Evolutionary conservation across 2,797 vertebrate genomes (phyloP).

Genomic region (Parauchenoglanis ngamensis): DNA sequence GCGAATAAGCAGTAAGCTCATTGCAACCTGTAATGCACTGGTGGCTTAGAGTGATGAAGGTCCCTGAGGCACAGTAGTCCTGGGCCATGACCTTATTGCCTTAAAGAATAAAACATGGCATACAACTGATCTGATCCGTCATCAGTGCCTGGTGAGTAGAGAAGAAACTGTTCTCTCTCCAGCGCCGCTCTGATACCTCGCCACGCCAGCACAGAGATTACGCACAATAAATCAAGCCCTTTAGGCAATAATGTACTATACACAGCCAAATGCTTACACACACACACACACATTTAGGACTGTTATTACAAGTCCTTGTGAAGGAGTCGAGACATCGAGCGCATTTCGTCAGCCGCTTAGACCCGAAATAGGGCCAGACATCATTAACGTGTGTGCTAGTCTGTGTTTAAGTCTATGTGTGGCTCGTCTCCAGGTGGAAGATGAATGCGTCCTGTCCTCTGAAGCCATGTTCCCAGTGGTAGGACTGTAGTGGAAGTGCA

Average conservation of each 20-base stretch:
- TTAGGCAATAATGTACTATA: slow-evolving; percentile 22
- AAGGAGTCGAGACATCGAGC: slow-evolving; percentile 22
- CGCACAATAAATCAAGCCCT: slow-evolving; percentile 24
- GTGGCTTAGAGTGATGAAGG: slow-evolving; percentile 3
- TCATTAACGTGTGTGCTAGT: slow-evolving; percentile 54
- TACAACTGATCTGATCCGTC: slow-evolving; percentile 18
- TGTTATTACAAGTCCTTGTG: slow-evolving; percentile 41
- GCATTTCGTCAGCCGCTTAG: slow-evolving; percentile 48
- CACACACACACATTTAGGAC: slow-evolving; percentile 17
- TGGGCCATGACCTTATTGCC: slow-evolving; percentile 13
- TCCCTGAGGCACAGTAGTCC: slow-evolving; percentile 20
- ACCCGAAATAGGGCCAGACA: slow-evolving; percentile 56
- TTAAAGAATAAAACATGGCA: slow-evolving; percentile 17
- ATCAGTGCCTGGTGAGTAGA: slow-evolving; percentile 14
- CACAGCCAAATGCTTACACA: slow-evolving; percentile 17
- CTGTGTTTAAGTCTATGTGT: slow-evolving; percentile 57
- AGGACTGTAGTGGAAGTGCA: slow-evolving; percentile 47
- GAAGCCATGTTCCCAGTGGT: slow-evolving; percentile 53
- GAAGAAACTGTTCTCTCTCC: slow-evolving; percentile 6
- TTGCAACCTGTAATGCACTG: slow-evolving; percentile 31
- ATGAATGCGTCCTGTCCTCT: slow-evolving; percentile 50
- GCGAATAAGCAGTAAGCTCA: slow-evolving; percentile 42
- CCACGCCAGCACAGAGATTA: not conserved
- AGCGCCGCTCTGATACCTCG: not conserved
- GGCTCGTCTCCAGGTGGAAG: slow-evolving; percentile 53